Evolutionary conservation across 2,888 invertebrate genomes (phyloP).

Genomic region (Hirtodrosophila cameraria): DNA sequence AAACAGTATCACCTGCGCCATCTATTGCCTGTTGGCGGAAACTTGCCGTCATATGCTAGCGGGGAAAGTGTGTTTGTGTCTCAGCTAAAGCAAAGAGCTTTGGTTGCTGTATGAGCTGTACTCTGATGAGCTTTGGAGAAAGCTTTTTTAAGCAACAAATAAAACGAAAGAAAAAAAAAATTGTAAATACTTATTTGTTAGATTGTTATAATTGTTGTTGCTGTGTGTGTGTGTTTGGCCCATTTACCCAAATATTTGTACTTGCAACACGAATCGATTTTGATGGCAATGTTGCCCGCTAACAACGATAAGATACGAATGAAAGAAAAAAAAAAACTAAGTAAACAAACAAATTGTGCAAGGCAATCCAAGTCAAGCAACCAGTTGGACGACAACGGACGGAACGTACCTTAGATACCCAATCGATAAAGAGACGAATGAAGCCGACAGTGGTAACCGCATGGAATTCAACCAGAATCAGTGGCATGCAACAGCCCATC

Average conservation of each 20-base stretch:
- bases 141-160: conserved; percentile 8
- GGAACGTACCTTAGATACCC: neutral
- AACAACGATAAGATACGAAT: conserved; percentile 44
- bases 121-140: conserved; percentile 1
- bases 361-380: too few relatives aligned
- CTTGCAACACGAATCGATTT: conserved; percentile 49
- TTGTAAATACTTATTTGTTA: conserved; percentile 23
- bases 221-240: conserved; percentile 8
- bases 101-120: conserved; percentile 9
- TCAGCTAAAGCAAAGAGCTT: conserved; percentile 17
- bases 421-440: neutral
- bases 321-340: neutral
- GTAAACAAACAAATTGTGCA: conserved; percentile 6
- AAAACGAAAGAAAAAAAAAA: too few relatives aligned
- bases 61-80: too few relatives aligned
- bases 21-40: conserved; percentile 6
- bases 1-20: conserved; percentile 14
- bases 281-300: conserved; percentile 3
- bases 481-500: conserved; percentile 14
- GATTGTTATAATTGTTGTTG: conserved; percentile 10
- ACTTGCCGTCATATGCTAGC: neutral
- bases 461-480: too few relatives aligned
- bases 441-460: neutral
- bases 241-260: conserved; percentile 40
- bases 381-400: too few relatives aligned